Percentiles rank a stretch among this genome's conserved stretches.
phyloP scores from a whole-genome alignment of 2,113 vertebrate species.

The Chaetodon trifascialis region DNA sequence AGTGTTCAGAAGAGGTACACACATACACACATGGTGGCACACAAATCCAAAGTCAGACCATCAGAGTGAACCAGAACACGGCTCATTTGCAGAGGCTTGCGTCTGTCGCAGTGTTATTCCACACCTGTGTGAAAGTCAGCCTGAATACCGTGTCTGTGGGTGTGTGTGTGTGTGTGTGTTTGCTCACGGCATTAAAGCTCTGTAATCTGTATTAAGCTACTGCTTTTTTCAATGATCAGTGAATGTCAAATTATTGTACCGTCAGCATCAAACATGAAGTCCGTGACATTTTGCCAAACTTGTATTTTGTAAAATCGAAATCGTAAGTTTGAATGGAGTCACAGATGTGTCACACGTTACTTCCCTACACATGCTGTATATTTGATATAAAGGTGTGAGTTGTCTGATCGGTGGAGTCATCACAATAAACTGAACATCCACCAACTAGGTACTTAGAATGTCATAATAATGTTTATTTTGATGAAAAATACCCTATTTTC shows the following conservation, averaged over 20 bases:
- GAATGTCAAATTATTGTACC: constrained; percentile 59
- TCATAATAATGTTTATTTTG: constrained; percentile 29
- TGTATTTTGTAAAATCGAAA: neutral
- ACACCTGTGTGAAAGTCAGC: constrained; percentile 42
- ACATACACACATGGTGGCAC: constrained; percentile 27
- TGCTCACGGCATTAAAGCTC: constrained; percentile 47
- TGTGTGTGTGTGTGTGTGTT: too few relatives aligned
- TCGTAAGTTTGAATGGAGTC: neutral
- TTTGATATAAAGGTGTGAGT: constrained; percentile 8
- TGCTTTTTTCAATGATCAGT: constrained; percentile 32
- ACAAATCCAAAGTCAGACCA: constrained; percentile 56
- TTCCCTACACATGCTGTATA: neutral
- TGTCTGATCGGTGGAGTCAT: constrained; percentile 12
- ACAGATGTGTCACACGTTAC: neutral
- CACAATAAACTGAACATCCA: neutral
- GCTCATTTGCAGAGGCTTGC: constrained; percentile 33
- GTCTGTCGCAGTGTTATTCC: constrained; percentile 44
- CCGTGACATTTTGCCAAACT: constrained; percentile 1
- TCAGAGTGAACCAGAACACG: constrained; percentile 5
- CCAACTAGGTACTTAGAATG: constrained; percentile 4
- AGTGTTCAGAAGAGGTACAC: constrained; percentile 37
- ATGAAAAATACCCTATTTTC: constrained; percentile 43
- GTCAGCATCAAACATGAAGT: constrained; percentile 41
- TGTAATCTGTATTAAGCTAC: constrained; percentile 46
- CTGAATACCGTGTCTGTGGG: constrained; percentile 33